These are phyloP conservation scores for Amphiprion clarkii DNA, from an alignment of 2,797 vertebrate species.

Conservation along the genomic window DNA sequence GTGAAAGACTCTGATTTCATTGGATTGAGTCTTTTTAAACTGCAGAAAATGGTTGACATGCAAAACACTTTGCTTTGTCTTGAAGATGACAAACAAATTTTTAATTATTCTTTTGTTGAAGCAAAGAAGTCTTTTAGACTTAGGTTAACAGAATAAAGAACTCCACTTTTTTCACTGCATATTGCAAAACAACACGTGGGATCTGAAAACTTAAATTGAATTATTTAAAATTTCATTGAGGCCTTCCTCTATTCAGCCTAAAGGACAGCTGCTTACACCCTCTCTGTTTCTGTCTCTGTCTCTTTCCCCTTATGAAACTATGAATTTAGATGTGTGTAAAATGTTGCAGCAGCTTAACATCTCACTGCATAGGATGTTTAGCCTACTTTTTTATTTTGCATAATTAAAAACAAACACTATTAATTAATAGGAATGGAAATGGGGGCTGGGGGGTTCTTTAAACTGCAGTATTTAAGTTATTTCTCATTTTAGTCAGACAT, in stretches of 20 bases:
- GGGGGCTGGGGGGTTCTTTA: no score
- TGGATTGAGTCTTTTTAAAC: neutral
- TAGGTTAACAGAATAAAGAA: slow-evolving; percentile 32
- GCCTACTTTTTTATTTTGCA: no score
- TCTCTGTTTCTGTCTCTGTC: neutral
- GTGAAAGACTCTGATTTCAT: neutral
- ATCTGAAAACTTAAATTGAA: slow-evolving; percentile 27
- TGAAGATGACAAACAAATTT: neutral
- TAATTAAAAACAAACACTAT: no score
- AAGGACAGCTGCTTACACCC: slow-evolving; percentile 9
- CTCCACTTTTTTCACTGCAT: slow-evolving; percentile 16
- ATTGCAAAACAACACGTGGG: slow-evolving; percentile 30
- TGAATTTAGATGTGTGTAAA: no score
- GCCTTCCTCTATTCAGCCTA: slow-evolving; percentile 31
- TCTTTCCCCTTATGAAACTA: slow-evolving; percentile 15
- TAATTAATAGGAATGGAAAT: no score
- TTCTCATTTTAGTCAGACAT: no score
- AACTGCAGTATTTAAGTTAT: no score
- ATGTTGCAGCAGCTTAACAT: neutral
- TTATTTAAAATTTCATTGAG: slow-evolving; percentile 26
- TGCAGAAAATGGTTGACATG: neutral
- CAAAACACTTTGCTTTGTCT: slow-evolving; percentile 19
- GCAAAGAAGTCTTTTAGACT: neutral
- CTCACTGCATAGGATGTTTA: no score
- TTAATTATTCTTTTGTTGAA: neutral